phyloP scores from a whole-genome alignment of 2,888 invertebrate genomes.

The Agrochola litura region DNA sequence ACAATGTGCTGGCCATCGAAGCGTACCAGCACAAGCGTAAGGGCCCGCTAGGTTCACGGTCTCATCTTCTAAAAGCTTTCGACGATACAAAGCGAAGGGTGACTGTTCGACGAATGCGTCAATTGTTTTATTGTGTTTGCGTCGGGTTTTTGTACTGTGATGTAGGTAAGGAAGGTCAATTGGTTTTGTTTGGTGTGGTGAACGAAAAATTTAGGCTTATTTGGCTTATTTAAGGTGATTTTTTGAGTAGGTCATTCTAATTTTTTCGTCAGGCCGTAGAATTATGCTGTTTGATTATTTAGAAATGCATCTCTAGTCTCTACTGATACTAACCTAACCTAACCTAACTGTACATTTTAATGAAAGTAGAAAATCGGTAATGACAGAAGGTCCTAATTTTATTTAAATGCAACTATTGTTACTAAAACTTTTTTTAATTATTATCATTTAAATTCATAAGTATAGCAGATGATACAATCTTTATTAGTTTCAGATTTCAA shows the following conservation, averaged over 20 bases:
- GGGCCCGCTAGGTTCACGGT: constrained; percentile 16
- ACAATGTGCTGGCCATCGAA: constrained; percentile 46
- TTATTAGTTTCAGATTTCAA: background rate
- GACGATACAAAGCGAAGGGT: constrained; percentile 72
- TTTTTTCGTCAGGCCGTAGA: background rate
- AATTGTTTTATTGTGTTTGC: constrained; percentile 44
- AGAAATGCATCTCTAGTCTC: too few relatives aligned
- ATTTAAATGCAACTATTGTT: background rate
- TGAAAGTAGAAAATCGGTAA: background rate
- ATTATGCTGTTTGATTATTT: background rate
- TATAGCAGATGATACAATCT: constrained; percentile 10
- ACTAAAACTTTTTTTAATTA: background rate
- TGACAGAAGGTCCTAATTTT: background rate
- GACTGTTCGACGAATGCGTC: constrained; percentile 21
- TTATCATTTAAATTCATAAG: background rate
- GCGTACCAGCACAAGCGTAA: constrained; percentile 22
- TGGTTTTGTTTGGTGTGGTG: background rate
- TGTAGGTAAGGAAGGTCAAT: background rate
- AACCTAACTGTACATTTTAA: too few relatives aligned
- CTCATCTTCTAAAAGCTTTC: constrained; percentile 86
- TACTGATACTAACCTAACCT: too few relatives aligned
- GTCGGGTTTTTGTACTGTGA: constrained; percentile 5
- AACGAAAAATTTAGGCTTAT: background rate
- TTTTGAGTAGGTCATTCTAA: background rate
- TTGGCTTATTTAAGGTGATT: background rate